Conservation (phyloP, 1,140 invertebrate species). For the Atta colombica region DNA sequence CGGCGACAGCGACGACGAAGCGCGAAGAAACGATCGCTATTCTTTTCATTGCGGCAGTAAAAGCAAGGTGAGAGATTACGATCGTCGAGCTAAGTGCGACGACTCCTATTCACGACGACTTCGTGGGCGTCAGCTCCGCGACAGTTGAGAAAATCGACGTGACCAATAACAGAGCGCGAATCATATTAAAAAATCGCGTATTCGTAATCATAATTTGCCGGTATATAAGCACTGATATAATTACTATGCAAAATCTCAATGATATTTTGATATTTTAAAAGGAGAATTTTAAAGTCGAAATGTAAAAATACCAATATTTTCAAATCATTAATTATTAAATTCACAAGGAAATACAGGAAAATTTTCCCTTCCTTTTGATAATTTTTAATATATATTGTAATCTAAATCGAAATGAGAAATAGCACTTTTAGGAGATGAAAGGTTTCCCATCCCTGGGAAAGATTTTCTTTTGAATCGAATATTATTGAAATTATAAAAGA, state of each 20-base stretch:
- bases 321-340: background rate
- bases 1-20: conserved; percentile 41
- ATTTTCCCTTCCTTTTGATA: too few species aligned
- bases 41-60: conserved; percentile 69
- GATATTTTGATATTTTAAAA: background rate
- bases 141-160: conserved; percentile 28
- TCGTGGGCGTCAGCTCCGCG: conserved; percentile 46
- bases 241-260: background rate
- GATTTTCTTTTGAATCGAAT: too few species aligned
- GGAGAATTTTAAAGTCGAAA: background rate
- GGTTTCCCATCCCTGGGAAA: too few species aligned
- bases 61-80: conserved; percentile 68
- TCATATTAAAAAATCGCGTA: background rate
- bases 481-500: too few species aligned
- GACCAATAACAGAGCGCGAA: background rate
- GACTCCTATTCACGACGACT: conserved; percentile 52
- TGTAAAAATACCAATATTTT: background rate
- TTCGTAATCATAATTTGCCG: background rate
- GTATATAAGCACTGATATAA: background rate
- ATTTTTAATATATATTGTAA: too few species aligned
- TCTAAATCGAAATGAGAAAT: too few species aligned
- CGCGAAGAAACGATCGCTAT: conserved; percentile 51
- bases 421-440: too few species aligned
- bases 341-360: too few species aligned
- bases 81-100: conserved; percentile 54